Conservation (phyloP, 2,797 vertebrate genomes). For the Myotis vivesi region DNA sequence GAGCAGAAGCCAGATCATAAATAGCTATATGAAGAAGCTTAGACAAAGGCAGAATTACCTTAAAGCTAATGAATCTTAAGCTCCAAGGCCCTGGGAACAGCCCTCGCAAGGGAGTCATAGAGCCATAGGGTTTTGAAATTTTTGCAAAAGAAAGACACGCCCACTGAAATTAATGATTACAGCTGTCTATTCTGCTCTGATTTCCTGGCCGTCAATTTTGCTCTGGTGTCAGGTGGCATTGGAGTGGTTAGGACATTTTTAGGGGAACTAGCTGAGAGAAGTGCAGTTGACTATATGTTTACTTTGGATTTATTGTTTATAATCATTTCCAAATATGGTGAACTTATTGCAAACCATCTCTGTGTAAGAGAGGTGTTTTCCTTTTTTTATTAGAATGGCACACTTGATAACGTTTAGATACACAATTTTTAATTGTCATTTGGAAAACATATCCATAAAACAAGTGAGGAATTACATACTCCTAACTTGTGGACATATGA, state of each 20-base stretch:
- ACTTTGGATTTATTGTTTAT: not conserved
- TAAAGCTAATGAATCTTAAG: not conserved
- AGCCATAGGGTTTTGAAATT: not conserved
- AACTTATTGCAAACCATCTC: not conserved
- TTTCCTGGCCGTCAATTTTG: not conserved
- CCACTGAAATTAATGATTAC: not conserved
- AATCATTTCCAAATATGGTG: not conserved
- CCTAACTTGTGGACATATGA: not conserved
- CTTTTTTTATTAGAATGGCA: not conserved
- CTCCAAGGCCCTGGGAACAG: not conserved
- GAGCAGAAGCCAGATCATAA: constrained; percentile 25
- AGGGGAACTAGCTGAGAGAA: not conserved
- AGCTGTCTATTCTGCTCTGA: not conserved
- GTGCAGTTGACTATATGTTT: not conserved
- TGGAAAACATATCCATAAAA: not conserved
- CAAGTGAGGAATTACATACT: not conserved
- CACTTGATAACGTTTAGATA: constrained; percentile 18
- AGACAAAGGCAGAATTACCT: not conserved
- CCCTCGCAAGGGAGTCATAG: not conserved
- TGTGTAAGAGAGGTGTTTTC: not conserved
- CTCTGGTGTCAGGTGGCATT: not conserved
- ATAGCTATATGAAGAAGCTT: not conserved
- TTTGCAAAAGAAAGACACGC: not conserved
- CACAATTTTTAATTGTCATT: not conserved
- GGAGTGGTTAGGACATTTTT: not conserved